These are phyloP conservation scores for Spicauda simplicius DNA, from an alignment of 2,888 invertebrate species.

Conservation along the genomic window DNA sequence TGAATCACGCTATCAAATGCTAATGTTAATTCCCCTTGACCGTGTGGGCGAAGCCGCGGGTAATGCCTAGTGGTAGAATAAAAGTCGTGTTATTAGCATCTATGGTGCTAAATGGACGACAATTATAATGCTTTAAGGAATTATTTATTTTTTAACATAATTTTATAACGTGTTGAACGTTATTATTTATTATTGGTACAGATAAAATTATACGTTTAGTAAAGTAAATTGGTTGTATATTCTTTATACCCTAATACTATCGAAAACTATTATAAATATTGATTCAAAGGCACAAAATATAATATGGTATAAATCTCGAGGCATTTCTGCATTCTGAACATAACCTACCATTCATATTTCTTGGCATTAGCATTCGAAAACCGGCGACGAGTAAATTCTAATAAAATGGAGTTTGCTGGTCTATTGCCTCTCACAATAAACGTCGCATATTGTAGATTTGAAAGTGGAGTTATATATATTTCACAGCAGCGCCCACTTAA, in stretches of 20 bases:
- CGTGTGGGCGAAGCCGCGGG: too few relatives aligned
- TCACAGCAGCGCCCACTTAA: not conserved
- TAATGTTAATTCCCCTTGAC: too few relatives aligned
- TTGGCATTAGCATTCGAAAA: slow-evolving; percentile 4
- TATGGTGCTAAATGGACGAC: too few relatives aligned
- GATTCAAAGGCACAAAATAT: not conserved
- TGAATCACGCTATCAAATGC: too few relatives aligned
- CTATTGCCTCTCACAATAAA: slow-evolving; percentile 7
- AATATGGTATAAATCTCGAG: not conserved
- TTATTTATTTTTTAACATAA: too few relatives aligned
- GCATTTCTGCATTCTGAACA: not conserved
- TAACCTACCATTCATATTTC: not conserved
- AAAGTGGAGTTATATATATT: not conserved
- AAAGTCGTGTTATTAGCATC: too few relatives aligned
- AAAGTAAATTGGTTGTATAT: too few relatives aligned
- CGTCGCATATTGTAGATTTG: slow-evolving; percentile 5
- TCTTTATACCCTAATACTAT: not conserved
- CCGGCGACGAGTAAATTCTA: slow-evolving; percentile 4
- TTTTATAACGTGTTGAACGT: too few relatives aligned
- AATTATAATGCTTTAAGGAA: too few relatives aligned
- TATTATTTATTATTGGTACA: too few relatives aligned
- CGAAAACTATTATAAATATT: not conserved
- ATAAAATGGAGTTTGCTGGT: slow-evolving; percentile 15
- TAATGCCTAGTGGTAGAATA: too few relatives aligned
- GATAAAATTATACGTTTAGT: not conserved